A percentile compares a stretch with the other conserved stretches of the same genome.
phyloP scores from a whole-genome alignment of 2,113 vertebrate species.

The Xenopus laevis region DNA sequence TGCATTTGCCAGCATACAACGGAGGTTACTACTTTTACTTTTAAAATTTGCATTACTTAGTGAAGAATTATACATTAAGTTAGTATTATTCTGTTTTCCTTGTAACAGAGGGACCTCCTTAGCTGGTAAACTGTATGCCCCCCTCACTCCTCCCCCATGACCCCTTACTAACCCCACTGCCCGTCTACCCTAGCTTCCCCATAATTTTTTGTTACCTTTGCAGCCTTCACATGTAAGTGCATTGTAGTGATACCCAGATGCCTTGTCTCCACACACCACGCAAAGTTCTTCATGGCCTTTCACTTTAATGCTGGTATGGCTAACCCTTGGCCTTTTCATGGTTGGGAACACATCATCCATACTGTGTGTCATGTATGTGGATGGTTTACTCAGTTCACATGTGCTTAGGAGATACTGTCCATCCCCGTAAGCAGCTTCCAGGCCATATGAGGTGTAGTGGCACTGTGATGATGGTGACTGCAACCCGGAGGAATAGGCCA shows the following conservation, averaged over 20 bases:
- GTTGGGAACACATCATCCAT: slow-evolving; percentile 53
- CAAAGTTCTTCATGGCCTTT: slow-evolving; percentile 87
- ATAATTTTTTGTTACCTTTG: slow-evolving; percentile 80
- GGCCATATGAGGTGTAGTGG: slow-evolving; percentile 65
- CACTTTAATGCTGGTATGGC: slow-evolving; percentile 59
- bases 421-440: slow-evolving; percentile 63
- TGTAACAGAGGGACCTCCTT: too few species aligned
- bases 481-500: slow-evolving; percentile 66
- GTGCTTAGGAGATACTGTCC: slow-evolving; percentile 56
- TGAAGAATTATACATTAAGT: too few species aligned
- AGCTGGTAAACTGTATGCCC: too few species aligned
- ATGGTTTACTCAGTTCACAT: slow-evolving; percentile 59
- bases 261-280: slow-evolving; percentile 89
- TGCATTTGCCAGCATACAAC: too few species aligned
- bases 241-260: slow-evolving; percentile 92
- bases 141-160: too few species aligned
- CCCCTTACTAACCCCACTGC: too few species aligned
- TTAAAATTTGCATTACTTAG: too few species aligned
- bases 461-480: slow-evolving; percentile 67
- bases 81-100: too few species aligned
- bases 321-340: slow-evolving; percentile 68
- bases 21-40: too few species aligned
- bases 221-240: slow-evolving; percentile 93
- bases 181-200: too few species aligned
- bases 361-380: slow-evolving; percentile 51